phyloP scores from a whole-genome alignment of 2,888 invertebrate species.

The Nephrotoma flavescens region DNA sequence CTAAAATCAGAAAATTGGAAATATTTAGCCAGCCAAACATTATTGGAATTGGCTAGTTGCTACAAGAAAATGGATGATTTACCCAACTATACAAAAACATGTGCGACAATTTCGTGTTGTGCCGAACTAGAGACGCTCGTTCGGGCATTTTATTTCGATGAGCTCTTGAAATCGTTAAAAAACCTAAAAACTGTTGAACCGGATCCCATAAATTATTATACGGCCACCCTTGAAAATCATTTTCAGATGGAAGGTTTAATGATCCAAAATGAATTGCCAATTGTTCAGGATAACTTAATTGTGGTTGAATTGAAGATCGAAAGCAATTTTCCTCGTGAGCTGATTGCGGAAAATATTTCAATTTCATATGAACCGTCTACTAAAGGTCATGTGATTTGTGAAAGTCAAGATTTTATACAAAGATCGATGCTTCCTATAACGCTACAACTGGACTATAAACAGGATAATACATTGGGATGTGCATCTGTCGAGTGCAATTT shows the following conservation, averaged over 20 bases:
- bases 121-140: conserved; percentile 57
- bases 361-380: conserved; percentile 46
- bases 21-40: conserved; percentile 65
- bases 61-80: conserved; percentile 65
- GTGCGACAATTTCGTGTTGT: conserved; percentile 66
- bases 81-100: conserved; percentile 55
- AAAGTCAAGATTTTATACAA: conserved; percentile 18
- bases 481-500: conserved; percentile 59
- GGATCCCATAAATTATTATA: conserved; percentile 14
- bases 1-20: conserved; percentile 82
- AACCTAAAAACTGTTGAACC: conserved; percentile 17
- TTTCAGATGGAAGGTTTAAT: conserved; percentile 30
- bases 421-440: conserved; percentile 35
- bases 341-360: conserved; percentile 45
- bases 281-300: conserved; percentile 37
- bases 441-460: conserved; percentile 61
- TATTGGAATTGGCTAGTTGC: conserved; percentile 70
- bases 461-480: conserved; percentile 63
- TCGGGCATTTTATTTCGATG: conserved; percentile 64
- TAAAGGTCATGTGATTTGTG: conserved; percentile 31
- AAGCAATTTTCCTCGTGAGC: conserved; percentile 47
- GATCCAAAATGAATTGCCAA: conserved; percentile 23
- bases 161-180: conserved; percentile 57
- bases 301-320: conserved; percentile 39
- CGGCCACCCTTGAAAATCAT: conserved; percentile 32